Conservation (phyloP, 2,113 vertebrate genomes). For the Coreoperca whiteheadi region DNA sequence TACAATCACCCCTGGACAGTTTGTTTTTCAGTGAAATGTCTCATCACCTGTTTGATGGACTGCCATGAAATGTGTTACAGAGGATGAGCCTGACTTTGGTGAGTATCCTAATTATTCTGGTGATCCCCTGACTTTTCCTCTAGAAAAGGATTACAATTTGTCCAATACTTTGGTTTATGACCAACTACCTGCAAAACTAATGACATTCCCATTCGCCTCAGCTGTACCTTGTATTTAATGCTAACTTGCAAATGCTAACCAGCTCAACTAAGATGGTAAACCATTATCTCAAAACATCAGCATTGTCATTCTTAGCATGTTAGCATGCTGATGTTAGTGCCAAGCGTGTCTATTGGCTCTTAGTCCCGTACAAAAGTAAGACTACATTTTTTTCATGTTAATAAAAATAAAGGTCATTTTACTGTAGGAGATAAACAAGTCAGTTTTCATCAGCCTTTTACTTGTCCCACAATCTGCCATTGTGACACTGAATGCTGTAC, state of each 20-base stretch:
- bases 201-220: neutral
- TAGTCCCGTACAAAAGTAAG: neutral
- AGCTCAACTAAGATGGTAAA: neutral
- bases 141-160: neutral
- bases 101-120: neutral
- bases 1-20: neutral
- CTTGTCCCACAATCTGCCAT: neutral
- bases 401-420: constrained; percentile 12
- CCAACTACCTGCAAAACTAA: neutral
- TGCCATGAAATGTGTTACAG: neutral
- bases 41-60: neutral
- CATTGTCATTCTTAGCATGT: neutral
- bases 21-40: neutral
- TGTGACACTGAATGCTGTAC: too few species aligned
- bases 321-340: neutral
- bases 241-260: neutral
- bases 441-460: constrained; percentile 11
- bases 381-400: neutral
- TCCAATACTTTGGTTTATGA: neutral
- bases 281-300: neutral
- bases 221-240: neutral
- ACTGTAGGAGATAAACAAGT: constrained; percentile 19
- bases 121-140: neutral
- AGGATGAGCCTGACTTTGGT: neutral
- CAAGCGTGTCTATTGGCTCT: neutral